A percentile compares a stretch with the other conserved stretches of the same genome.
These are phyloP conservation scores for Florisuga fusca DNA, from an alignment of 2,797 vertebrate species.

Conservation along the genomic window DNA sequence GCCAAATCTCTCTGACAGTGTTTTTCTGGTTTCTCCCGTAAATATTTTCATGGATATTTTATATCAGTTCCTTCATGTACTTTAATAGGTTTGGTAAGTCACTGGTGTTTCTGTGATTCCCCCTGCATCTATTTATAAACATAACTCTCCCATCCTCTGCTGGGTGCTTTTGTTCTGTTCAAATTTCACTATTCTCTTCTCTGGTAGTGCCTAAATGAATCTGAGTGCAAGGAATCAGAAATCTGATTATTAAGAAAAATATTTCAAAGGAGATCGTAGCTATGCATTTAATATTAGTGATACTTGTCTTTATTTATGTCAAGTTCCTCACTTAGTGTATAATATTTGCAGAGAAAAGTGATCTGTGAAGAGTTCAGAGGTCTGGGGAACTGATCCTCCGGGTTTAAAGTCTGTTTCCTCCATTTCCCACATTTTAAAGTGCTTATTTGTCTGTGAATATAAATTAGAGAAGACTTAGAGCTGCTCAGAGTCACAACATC, in stretches of 20 bases:
- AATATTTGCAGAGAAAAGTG: not conserved
- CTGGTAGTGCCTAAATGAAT: not conserved
- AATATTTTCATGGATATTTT: not conserved
- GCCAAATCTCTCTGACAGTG: not conserved
- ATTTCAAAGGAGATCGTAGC: not conserved
- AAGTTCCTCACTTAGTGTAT: not conserved
- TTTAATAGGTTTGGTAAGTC: constrained; percentile 12
- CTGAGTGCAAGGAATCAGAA: not conserved
- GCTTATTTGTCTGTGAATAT: not conserved
- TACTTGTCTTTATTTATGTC: not conserved
- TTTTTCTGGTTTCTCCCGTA: not conserved
- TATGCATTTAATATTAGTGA: not conserved
- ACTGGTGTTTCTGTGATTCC: not conserved
- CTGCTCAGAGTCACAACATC: not conserved
- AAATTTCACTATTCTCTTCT: not conserved
- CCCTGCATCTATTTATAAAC: fast-evolving
- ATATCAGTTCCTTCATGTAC: not conserved
- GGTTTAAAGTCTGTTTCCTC: not conserved
- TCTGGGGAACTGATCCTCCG: not conserved
- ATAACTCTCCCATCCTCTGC: not conserved
- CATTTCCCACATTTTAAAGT: not conserved
- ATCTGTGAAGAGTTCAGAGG: not conserved
- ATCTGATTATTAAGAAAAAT: not conserved
- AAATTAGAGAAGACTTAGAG: not conserved
- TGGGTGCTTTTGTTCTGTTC: not conserved